These are phyloP conservation scores for Zootermopsis nevadensis DNA, from an alignment of 2,888 invertebrate genomes.

Conservation along the genomic window DNA sequence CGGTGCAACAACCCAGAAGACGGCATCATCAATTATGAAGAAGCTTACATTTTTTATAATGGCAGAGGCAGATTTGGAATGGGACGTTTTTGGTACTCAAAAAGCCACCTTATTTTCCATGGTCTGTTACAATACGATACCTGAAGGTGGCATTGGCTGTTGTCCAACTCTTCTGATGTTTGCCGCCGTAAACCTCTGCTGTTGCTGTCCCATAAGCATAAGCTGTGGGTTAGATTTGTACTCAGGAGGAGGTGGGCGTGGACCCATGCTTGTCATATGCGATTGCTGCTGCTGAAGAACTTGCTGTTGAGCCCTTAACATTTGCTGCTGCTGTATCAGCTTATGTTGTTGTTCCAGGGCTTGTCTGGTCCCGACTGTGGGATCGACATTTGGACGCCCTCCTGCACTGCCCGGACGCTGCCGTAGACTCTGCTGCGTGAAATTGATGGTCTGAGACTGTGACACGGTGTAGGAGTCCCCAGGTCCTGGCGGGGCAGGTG, in stretches of 20 bases:
- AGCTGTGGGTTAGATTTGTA: constrained; percentile 75
- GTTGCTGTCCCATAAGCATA: constrained; percentile 52
- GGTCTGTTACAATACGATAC: no score
- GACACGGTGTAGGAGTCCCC: constrained; percentile 74
- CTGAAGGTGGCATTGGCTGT: constrained; percentile 77
- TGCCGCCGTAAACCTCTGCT: constrained; percentile 50
- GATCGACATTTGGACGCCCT: neutral
- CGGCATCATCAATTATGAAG: no score
- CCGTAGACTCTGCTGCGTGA: constrained; percentile 73
- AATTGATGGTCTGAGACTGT: constrained; percentile 88
- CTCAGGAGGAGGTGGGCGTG: constrained; percentile 85
- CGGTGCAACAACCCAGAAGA: no score
- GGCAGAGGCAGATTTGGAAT: no score
- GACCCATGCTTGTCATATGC: constrained; percentile 62
- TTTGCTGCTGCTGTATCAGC: constrained; percentile 63
- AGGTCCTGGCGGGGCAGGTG: neutral
- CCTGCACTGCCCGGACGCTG: constrained; percentile 56
- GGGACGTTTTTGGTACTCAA: no score
- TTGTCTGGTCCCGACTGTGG: constrained; percentile 5
- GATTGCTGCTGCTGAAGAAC: constrained; percentile 64
- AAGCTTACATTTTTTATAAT: no score
- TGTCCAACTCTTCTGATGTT: constrained; percentile 74
- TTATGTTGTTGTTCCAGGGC: constrained; percentile 46
- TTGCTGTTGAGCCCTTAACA: constrained; percentile 67
- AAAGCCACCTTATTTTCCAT: no score